Evolutionary conservation across 1,140 invertebrate genomes (phyloP), one percentile per base, ranked within the genome.

Genomic region (Caerostris darwini): DNA sequence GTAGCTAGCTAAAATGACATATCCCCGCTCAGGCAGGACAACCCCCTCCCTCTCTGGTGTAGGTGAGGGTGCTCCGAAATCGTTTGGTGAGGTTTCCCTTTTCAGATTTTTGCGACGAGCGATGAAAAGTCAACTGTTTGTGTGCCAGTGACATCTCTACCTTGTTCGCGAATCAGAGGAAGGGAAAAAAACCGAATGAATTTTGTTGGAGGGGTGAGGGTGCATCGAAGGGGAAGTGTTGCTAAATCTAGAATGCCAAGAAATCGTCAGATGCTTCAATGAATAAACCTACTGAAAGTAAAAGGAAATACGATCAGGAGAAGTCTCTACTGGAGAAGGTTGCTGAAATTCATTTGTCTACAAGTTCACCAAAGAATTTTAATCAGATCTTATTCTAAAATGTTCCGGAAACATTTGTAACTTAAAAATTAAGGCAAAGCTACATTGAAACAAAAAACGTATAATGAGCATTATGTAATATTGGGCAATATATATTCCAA

Each of bases 111-210:
- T 34, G 34, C 34, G 67, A 19, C 8, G 34, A 8, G 34, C 34
- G 19, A 71, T 71, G 69, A 71, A 34, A 71, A 71, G 69, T 71
- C 69, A 19, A 34, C 69, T 71, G 69, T 71, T 69, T 69, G 67
- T 69, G 67, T 19, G 34, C 69, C 19, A 7, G 50, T 19, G 19
- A 8, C 69, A 71, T 71, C 12, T 69, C 67, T 17, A 69, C 7
- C 7, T 34, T 34, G 34, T 34, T n/a, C 14, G n/a, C 67, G 67
- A 69, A 69, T 7, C 17, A n/a, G n/a, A n/a, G 64, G 3, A 19
- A 34, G 69, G 4, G 19, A 4, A 34, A 3, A 50, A 10, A 10
- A 71, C 3, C 8, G 7, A 50, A 71, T 4, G 19, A 4, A 50
- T 3, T 10, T 34, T 34, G 19, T 71, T 34, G 8, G 7, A 19